Base-by-base conservation (phyloP, 2,797 vertebrate genomes). In the Rhodeus uyekii region DNA sequence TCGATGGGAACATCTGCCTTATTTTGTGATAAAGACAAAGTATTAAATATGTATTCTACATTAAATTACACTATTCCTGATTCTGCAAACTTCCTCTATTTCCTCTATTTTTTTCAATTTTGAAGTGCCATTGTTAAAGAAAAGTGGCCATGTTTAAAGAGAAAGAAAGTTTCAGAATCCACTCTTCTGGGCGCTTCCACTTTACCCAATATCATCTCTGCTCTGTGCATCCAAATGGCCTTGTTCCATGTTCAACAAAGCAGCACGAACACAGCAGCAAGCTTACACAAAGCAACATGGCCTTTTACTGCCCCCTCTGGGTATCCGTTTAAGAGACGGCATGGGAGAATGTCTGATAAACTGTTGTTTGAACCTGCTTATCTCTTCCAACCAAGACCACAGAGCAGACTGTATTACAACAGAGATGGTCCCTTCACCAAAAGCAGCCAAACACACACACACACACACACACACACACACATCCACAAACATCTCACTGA, bases 241-340 rank as follows among this genome's bases (percentile, higher is more conserved):
- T 91, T 90, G 91, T 92, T 93, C 88, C 87, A 87, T 92, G 93
- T 93, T 92, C 91, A 93, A 93, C 93, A 93, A 93, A 89, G 89
- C 91, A 91, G 89, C 75, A 86, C 89, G 90, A 90, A 90, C 92
- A 91, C 90, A 90, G 91, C 27, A 38, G 90, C 91, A 91, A 90
- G 91, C 90, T 89, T 87, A 92, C 89, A 93, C 92, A 93, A 93
- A 93, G 91, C 93, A 91, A 93, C 91, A 90, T 88, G 87, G 90
- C 90, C 86, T 81, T 89, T 88, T 89, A 86, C 86, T 58, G 75
- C 73, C 82, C 85, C 89, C 93, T 91, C 91, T 90, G 92, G 91
- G 91, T 86, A 92, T 93, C 92, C 91, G 84, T 87, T 75, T 90
- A 93, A 92, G 94, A 90, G 85, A 91, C 92, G 91, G 91, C 89